phyloP scores from a whole-genome alignment of 64 coral and sea anemone genomes.

The Pocillopora damicornis region DNA sequence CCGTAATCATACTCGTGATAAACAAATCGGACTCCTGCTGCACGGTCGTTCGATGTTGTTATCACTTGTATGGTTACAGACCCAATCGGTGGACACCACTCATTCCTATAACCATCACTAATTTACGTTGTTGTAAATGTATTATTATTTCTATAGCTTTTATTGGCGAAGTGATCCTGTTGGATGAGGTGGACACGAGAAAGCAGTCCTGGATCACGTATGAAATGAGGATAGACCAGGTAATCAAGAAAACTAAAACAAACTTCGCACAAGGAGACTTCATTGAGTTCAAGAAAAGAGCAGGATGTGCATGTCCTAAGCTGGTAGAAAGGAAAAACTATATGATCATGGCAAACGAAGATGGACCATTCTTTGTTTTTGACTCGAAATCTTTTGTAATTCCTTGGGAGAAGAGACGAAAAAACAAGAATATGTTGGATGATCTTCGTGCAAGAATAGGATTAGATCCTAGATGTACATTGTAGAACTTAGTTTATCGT shows the following conservation, averaged over 20 bases:
- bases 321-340: slow-evolving; percentile 17
- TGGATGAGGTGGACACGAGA: slow-evolving; percentile 25
- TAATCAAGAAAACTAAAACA: slow-evolving; percentile 38
- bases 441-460: slow-evolving; percentile 20
- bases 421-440: neutral
- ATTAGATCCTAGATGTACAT: neutral
- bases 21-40: too few species aligned
- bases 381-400: slow-evolving; percentile 32
- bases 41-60: too few species aligned
- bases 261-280: slow-evolving; percentile 23
- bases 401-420: slow-evolving; percentile 46
- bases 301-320: slow-evolving; percentile 41
- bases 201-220: slow-evolving; percentile 50
- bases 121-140: too few species aligned
- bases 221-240: slow-evolving; percentile 2
- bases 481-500: neutral
- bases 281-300: slow-evolving; percentile 49
- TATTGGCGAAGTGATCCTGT: slow-evolving; percentile 38
- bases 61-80: too few species aligned
- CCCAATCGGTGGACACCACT: too few species aligned
- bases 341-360: slow-evolving; percentile 39
- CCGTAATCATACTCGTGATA: too few species aligned
- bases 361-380: slow-evolving; percentile 34
- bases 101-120: too few species aligned
- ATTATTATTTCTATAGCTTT: slow-evolving; percentile 16